phyloP scores from a whole-genome alignment of 2,888 invertebrate genomes.

The Epiblema foenella region DNA sequence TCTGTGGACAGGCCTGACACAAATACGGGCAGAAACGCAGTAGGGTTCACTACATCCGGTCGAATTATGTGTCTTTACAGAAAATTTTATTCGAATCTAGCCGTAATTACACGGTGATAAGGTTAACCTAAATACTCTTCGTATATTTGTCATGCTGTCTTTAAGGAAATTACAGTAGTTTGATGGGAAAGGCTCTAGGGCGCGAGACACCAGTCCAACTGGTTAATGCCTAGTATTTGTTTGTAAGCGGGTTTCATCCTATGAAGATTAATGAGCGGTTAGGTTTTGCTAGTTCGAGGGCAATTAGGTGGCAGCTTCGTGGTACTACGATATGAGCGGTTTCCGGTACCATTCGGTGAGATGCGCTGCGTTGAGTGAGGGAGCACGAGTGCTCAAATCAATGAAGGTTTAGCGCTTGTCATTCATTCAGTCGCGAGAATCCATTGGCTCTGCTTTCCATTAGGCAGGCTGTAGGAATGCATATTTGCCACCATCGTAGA shows the following conservation, averaged over 20 bases:
- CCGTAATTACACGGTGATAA: background rate
- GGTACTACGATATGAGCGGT: constrained; percentile 35
- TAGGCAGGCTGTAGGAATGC: no score
- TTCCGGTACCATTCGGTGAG: constrained; percentile 17
- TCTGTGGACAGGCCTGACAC: no score
- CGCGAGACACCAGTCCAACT: constrained; percentile 60
- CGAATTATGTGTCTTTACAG: background rate
- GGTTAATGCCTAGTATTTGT: constrained; percentile 66
- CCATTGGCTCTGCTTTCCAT: no score
- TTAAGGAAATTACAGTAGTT: constrained; percentile 49
- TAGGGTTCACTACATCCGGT: background rate
- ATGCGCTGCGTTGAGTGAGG: no score
- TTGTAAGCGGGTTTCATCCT: constrained; percentile 57
- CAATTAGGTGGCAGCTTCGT: constrained; percentile 49
- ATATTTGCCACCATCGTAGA: no score
- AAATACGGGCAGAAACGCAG: no score
- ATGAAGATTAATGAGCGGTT: constrained; percentile 66
- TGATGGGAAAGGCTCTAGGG: constrained; percentile 54
- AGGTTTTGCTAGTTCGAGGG: constrained; percentile 57
- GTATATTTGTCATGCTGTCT: constrained; percentile 32
- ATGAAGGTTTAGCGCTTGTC: no score
- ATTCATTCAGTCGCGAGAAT: no score
- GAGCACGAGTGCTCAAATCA: no score
- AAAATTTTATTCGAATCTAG: background rate
- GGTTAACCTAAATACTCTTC: constrained; percentile 11